Conservation (phyloP, 2,888 invertebrate species). For the Willowsia nigromaculata region DNA sequence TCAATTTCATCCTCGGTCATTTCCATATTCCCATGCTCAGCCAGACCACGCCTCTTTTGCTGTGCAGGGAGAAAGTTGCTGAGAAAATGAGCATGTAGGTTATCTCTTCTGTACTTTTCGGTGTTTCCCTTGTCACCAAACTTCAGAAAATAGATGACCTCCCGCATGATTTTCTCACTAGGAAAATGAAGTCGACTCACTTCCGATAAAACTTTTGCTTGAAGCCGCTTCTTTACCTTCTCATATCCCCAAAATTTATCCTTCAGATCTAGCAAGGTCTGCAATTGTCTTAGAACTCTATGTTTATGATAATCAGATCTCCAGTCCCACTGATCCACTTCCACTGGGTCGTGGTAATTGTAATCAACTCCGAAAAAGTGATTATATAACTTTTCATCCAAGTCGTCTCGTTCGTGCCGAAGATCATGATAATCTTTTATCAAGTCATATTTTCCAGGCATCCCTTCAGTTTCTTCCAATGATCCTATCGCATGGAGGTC, state of each 20-base stretch:
- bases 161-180: not conserved
- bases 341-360: not conserved
- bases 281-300: not conserved
- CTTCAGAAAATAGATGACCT: not conserved
- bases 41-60: not conserved
- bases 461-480: too few species aligned
- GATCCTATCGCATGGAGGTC: too few species aligned
- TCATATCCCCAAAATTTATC: not conserved
- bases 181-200: not conserved
- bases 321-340: not conserved
- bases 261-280: too few species aligned
- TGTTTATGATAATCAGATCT: not conserved
- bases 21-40: slow-evolving; percentile 3
- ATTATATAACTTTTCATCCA: not conserved
- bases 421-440: not conserved
- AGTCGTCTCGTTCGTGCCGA: not conserved
- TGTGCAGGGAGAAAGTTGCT: too few species aligned
- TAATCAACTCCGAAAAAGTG: not conserved
- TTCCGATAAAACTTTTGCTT: not conserved
- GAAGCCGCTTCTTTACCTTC: not conserved
- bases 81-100: too few species aligned
- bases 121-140: not conserved
- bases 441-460: not conserved
- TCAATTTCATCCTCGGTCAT: not conserved
- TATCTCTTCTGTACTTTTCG: too few species aligned